Base-by-base conservation (phyloP, 2,113 vertebrate genomes). In the Nerophis ophidion region DNA sequence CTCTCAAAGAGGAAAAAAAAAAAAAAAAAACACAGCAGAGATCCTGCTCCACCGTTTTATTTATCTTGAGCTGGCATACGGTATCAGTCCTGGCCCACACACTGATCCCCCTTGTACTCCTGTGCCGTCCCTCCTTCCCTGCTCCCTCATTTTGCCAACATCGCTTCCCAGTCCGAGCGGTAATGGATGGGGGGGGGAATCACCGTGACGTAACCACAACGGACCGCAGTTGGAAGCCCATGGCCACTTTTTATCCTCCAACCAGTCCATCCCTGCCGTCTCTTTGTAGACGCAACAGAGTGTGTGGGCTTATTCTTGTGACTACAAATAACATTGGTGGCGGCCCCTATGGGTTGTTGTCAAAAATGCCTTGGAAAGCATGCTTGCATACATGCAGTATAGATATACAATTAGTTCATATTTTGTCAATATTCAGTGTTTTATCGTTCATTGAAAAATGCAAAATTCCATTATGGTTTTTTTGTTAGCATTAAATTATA, bases 121-220 rank as follows among this genome's bases (percentile, higher is more conserved):
- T 26, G 26, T 44, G 38, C 36, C 56, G 58, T 65, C 19, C 76
- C 72, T 10, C 0, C 46, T 61, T 72, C 49, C 42, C 34, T 60
- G 7, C 70, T 48, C 71, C 26, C 53, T 26, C 44, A 64, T 26
- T 7, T 62, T 49, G 15, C 57, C 47, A 36, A 63, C 48, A 34
- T 26, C 26, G 26, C 58, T 63, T 48, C 46, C 65, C 34, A 26
- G 70, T 70, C 60, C 48, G 52, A 70, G 62, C 49, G 60, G 62
- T 83, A 84, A 84, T 81, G 74, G 63, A 40, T 78, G 65, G 81
- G 70, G 81, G 70, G 81, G 81, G 85, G 77, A 83, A 84, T 67
- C 10, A 44, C 40, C 84, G 80, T 82, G 76, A 86, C 83, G 74
- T 82, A 79, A 88, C 83, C 68, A 68, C 74, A 83, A 80, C 66